Evolutionary conservation across 2,113 vertebrate genomes (phyloP).

Genomic region (Xiphophorus maculatus): DNA sequence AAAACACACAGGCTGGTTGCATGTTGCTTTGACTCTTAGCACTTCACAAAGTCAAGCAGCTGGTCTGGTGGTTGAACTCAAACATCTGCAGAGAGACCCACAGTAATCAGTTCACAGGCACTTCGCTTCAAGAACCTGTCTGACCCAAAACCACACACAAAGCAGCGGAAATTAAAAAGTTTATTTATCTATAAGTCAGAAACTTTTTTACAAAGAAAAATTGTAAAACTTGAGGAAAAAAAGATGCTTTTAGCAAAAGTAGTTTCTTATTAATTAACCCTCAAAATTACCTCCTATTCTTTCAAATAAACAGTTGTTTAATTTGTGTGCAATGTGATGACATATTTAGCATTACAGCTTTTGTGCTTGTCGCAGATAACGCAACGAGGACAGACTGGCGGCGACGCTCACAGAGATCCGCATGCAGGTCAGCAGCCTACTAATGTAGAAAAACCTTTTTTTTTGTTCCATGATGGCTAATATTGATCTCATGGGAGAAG

Average conservation of each 20-base stretch:
- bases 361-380: background rate
- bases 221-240: background rate
- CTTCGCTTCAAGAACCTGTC: background rate
- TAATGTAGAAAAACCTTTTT: slow-evolving; percentile 29
- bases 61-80: background rate
- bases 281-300: background rate
- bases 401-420: slow-evolving; percentile 7
- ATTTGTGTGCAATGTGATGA: background rate
- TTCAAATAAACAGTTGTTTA: background rate
- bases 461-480: slow-evolving; percentile 4
- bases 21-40: background rate
- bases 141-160: background rate
- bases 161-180: background rate
- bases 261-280: background rate
- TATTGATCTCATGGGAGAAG: slow-evolving; percentile 13
- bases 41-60: background rate
- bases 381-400: background rate
- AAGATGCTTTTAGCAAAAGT: background rate
- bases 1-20: background rate
- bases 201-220: too few species aligned
- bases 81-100: background rate
- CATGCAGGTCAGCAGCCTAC: slow-evolving; percentile 12
- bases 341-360: background rate
- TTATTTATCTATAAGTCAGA: too few species aligned
- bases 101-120: background rate